Conservation (phyloP, 2,113 vertebrate genomes). For the Pollimyrus isidori region DNA sequence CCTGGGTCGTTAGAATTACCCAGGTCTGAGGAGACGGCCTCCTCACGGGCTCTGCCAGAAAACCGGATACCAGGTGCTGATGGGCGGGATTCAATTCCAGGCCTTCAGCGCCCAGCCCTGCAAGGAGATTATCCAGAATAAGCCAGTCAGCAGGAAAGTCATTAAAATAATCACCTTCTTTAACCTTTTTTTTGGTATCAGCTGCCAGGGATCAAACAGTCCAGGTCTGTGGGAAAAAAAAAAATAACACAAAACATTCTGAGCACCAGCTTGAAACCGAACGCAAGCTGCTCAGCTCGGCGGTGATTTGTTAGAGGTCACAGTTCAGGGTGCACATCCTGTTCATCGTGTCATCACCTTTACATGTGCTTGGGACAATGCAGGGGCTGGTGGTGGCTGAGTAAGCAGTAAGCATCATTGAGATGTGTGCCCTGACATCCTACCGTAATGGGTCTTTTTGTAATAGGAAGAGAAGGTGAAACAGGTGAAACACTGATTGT, state of each 20-base stretch:
- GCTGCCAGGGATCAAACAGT: neutral
- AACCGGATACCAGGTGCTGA: neutral
- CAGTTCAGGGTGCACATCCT: neutral
- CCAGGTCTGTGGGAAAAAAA: neutral
- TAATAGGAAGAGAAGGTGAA: neutral
- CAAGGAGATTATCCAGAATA: slow-evolving; percentile 11
- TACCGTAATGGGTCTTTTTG: neutral
- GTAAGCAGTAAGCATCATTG: neutral
- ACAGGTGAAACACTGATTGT: neutral
- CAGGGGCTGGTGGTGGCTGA: neutral
- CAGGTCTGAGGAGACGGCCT: neutral
- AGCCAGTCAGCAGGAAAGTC: slow-evolving; percentile 8
- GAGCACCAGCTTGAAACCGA: slow-evolving; percentile 10
- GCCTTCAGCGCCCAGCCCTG: neutral
- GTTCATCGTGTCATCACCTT: slow-evolving; percentile 17
- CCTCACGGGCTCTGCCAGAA: neutral
- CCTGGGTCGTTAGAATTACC: neutral
- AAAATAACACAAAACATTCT: neutral
- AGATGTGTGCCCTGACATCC: neutral
- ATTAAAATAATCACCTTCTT: slow-evolving; percentile 10
- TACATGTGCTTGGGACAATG: neutral
- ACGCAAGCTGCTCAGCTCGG: neutral
- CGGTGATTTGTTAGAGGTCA: neutral
- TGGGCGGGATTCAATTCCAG: neutral
- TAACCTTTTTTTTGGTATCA: neutral